Evolutionary conservation across 2,113 vertebrate species (phyloP).

Genomic region (Dicerorhinus sumatrensis): DNA sequence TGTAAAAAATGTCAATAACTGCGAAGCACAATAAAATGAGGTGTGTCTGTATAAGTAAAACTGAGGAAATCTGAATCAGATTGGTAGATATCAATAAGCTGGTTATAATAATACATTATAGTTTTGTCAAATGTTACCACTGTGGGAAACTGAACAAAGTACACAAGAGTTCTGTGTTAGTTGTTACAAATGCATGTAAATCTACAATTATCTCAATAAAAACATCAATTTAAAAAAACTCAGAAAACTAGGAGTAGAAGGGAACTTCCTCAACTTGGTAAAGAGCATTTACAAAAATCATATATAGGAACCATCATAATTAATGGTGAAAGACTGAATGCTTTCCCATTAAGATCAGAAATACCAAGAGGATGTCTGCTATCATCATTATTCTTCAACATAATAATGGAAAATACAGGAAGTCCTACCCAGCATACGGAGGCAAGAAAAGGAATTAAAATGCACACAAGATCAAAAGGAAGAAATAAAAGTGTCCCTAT

Average conservation of each 20-base stretch:
- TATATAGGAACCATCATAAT: not conserved
- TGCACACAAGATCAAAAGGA: not conserved
- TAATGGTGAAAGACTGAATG: not conserved
- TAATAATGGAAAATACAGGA: conserved; percentile 15
- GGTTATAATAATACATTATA: not conserved
- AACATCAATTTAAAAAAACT: not conserved
- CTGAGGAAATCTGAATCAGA: conserved; percentile 1
- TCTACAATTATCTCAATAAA: not conserved
- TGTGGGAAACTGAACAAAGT: not conserved
- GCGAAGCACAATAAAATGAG: too few species aligned
- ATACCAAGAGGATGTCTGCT: not conserved
- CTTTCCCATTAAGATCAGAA: not conserved
- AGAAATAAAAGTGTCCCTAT: not conserved
- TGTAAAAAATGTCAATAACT: too few species aligned
- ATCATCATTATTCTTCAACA: not conserved
- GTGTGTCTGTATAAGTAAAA: not conserved
- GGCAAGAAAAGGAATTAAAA: conserved; percentile 14
- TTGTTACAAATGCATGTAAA: not conserved
- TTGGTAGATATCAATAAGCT: not conserved
- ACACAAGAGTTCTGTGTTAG: conserved; percentile 7
- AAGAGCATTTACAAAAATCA: not conserved
- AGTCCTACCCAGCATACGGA: not conserved
- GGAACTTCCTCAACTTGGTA: not conserved
- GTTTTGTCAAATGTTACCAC: not conserved
- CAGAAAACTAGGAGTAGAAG: not conserved